These are phyloP conservation scores for Lymantria monacha DNA, from an alignment of 2,888 invertebrate genomes.

Conservation along the genomic window DNA sequence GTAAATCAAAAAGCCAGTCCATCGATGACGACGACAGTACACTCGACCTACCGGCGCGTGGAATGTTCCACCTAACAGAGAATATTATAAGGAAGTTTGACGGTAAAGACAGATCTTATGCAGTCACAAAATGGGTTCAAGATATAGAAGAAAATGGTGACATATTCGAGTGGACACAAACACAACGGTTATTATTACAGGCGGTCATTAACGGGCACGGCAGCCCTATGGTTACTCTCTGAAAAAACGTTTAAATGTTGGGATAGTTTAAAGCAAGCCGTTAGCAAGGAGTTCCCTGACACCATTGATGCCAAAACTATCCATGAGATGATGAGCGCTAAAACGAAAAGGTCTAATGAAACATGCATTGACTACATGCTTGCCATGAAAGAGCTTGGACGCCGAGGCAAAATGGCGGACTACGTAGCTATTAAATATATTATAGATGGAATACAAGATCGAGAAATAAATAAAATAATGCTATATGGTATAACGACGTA, in stretches of 20 bases:
- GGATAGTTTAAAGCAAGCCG: conserved; percentile 3
- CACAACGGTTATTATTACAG: background rate
- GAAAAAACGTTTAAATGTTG: conserved; percentile 2
- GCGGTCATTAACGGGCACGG: conserved; percentile 9
- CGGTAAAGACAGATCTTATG: background rate
- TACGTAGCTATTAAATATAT: conserved; percentile 32
- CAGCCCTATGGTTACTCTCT: conserved; percentile 7
- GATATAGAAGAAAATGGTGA: background rate
- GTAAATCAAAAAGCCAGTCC: no score
- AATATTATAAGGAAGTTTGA: background rate
- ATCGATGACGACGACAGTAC: no score
- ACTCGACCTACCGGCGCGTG: no score
- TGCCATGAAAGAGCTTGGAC: conserved; percentile 14
- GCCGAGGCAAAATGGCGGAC: conserved; percentile 22
- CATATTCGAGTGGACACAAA: background rate
- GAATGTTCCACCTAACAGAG: no score
- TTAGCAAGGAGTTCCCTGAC: background rate
- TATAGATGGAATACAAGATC: conserved; percentile 23
- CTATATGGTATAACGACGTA: conserved; percentile 26
- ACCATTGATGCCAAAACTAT: background rate
- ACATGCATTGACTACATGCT: conserved; percentile 8
- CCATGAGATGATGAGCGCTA: background rate
- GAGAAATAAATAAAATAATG: conserved; percentile 23
- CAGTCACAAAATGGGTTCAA: background rate
- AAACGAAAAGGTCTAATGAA: background rate